These are phyloP conservation scores for Cryptoprocta ferox DNA, from an alignment of 2,797 vertebrate genomes.

Conservation along the genomic window DNA sequence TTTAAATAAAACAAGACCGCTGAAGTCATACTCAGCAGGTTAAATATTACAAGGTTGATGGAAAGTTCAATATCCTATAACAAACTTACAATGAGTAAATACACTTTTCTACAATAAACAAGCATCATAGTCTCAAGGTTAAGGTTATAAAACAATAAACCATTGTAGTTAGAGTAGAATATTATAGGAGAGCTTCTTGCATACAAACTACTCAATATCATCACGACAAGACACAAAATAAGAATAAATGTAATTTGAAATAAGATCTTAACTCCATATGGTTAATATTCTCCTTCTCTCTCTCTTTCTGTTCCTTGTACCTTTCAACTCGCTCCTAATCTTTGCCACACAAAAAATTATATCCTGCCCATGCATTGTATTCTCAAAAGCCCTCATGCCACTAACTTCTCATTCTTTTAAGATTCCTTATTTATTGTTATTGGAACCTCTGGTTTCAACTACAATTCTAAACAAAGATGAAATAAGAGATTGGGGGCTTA, in stretches of 20 bases:
- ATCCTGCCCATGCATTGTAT: not conserved
- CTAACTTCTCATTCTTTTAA: conserved; percentile 46
- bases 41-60: conserved; percentile 75
- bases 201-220: conserved; percentile 71
- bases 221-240: conserved; percentile 47
- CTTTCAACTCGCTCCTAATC: conserved; percentile 43
- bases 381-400: conserved; percentile 21
- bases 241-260: conserved; percentile 70
- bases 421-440: conserved; percentile 22
- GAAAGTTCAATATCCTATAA: conserved; percentile 77
- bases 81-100: conserved; percentile 73
- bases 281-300: conserved; percentile 33
- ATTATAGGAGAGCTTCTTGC: conserved; percentile 53
- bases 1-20: conserved; percentile 65
- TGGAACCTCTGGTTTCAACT: conserved; percentile 21
- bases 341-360: conserved; percentile 50
- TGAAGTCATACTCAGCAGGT: conserved; percentile 51
- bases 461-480: conserved; percentile 45
- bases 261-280: conserved; percentile 61
- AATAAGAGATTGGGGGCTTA: not conserved
- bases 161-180: conserved; percentile 67
- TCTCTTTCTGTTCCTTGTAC: not conserved
- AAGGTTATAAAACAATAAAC: conserved; percentile 80
- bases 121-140: conserved; percentile 76
- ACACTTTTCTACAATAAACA: conserved; percentile 75